Evolutionary conservation across 2,797 vertebrate genomes (phyloP).

Genomic region (Sibirionetta formosa): DNA sequence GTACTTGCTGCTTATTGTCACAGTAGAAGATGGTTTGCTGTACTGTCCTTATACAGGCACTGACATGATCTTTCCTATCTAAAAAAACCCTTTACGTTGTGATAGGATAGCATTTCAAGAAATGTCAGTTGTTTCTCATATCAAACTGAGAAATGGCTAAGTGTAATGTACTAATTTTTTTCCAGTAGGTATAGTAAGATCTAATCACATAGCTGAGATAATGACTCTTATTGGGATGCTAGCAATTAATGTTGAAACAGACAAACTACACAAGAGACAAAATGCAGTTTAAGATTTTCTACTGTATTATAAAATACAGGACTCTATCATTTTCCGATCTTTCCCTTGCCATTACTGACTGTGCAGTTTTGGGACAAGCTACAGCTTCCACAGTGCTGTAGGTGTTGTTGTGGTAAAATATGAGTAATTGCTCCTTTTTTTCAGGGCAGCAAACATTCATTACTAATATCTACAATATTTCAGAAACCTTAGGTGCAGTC

Average conservation of each 20-base stretch:
- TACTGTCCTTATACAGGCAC: not conserved
- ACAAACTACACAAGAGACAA: not conserved
- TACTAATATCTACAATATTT: not conserved
- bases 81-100: fast-evolving
- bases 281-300: not conserved
- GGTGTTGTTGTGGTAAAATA: not conserved
- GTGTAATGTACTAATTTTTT: not conserved
- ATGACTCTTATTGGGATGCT: not conserved
- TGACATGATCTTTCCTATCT: not conserved
- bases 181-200: not conserved
- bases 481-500: not conserved
- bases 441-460: not conserved
- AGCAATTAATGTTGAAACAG: not conserved
- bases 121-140: not conserved
- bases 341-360: not conserved
- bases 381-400: not conserved
- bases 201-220: not conserved
- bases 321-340: not conserved
- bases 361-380: not conserved
- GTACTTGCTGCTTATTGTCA: not conserved
- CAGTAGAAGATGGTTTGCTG: not conserved
- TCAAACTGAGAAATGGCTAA: not conserved
- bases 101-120: not conserved
- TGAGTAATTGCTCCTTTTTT: fast-evolving
- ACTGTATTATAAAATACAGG: not conserved